Evolutionary conservation across 2,888 invertebrate genomes (phyloP).

Genomic region (Alentia gelatinosa): DNA sequence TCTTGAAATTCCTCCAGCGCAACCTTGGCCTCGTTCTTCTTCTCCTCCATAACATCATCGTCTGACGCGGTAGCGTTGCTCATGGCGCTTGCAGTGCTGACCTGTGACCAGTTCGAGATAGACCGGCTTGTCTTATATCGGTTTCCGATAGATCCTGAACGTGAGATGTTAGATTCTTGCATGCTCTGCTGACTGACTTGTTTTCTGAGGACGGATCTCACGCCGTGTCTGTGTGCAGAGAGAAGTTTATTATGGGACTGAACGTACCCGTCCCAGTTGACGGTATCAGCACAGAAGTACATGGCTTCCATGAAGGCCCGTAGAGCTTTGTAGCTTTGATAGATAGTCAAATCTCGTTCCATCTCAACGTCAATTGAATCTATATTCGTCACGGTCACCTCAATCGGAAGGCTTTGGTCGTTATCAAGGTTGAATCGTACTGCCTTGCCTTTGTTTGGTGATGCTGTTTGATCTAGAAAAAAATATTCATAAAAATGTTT

Average conservation of each 20-base stretch:
- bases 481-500: too few species aligned
- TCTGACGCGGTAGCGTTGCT: not conserved
- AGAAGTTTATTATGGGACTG: not conserved
- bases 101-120: not conserved
- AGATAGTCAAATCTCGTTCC: constrained; percentile 73
- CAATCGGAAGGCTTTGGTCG: not conserved
- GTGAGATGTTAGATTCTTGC: not conserved
- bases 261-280: constrained; percentile 65
- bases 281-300: constrained; percentile 71
- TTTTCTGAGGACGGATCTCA: not conserved
- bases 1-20: constrained; percentile 42
- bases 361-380: constrained; percentile 59
- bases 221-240: not conserved
- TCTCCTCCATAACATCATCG: not conserved
- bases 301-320: constrained; percentile 76
- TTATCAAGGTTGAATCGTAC: constrained; percentile 69
- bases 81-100: not conserved
- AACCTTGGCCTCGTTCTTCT: not conserved
- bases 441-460: constrained; percentile 62
- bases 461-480: not conserved
- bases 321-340: constrained; percentile 74
- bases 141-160: not conserved
- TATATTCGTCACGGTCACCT: not conserved
- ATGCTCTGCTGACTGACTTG: not conserved
- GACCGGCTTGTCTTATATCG: not conserved